Base-by-base conservation (phyloP, 23 tunicate species). In the Pegea sp. region DNA sequence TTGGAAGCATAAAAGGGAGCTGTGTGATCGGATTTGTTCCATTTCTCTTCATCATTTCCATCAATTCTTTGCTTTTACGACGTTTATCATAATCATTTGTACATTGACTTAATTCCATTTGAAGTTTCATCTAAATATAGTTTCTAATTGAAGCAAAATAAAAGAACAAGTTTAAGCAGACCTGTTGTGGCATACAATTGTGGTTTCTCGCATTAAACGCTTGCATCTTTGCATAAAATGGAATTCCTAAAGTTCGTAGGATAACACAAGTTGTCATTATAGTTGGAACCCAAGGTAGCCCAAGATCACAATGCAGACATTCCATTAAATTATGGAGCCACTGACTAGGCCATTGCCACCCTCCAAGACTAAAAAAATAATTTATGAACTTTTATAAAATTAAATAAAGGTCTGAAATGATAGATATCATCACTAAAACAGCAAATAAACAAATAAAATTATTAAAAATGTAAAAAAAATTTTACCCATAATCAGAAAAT, bases 241-340 rank as follows among this genome's bases (percentile, higher is more conserved):
- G 84, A 19, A 84, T 2, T 7, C 72, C 70, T 25, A 74, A 19
- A 5, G 54, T 21, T 22, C 95, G 62, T 3, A 68, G 27, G 30
- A 61, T 50, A 27, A 84, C 57, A 3, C 78, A 69, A 5, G 57
- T 49, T 24, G 70, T 57, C 5, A 71, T 71, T 22, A 84, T 73
- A 3, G 95, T 63, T 1, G 95, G 84, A 4, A 84, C 74, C 95
- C 95, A 84, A 7, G 65, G 57, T 5, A 84, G 29, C 30, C 64
- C 84, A 44, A 67, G 11, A 3, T 26, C 18, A 13, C 42, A 27
- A 21, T 74, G 52, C 21, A 84, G 48, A 43, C 24, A 67, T 24
- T 84, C 80, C 52, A 84, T 30, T 1, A 68, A 20, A 52, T 52
- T 78, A 52, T 84, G 95, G 8, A 84, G 22, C 50, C 56, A 64